Conservation (phyloP, 2,113 vertebrate genomes). For the Toxotes jaculatrix region DNA sequence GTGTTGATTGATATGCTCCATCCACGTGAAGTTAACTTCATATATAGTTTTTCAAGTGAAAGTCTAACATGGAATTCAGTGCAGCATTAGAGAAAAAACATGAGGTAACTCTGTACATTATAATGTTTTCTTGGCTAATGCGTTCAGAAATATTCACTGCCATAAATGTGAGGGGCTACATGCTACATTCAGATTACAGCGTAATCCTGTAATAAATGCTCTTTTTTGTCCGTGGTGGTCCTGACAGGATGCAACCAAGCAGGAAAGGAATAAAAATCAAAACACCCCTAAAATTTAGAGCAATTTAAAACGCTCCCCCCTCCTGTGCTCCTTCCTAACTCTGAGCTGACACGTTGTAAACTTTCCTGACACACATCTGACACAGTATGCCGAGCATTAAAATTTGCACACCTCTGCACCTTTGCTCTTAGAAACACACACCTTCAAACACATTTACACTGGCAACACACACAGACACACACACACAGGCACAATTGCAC, state of each 20-base stretch:
- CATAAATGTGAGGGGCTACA: slow-evolving; percentile 56
- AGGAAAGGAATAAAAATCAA: slow-evolving; percentile 48
- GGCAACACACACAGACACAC: slow-evolving; percentile 30
- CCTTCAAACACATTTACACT: slow-evolving; percentile 43
- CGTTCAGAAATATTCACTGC: slow-evolving; percentile 43
- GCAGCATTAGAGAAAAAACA: not conserved
- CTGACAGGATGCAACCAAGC: slow-evolving; percentile 58
- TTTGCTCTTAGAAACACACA: slow-evolving; percentile 41
- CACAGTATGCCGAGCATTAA: slow-evolving; percentile 26
- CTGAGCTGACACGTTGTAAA: slow-evolving; percentile 29
- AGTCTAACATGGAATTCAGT: not conserved
- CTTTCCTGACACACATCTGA: slow-evolving; percentile 52
- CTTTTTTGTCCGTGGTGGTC: slow-evolving; percentile 45
- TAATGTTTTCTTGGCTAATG: slow-evolving; percentile 7
- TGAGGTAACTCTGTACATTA: not conserved
- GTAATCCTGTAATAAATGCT: slow-evolving; percentile 70
- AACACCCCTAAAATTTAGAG: slow-evolving; percentile 37
- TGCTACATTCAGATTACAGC: slow-evolving; percentile 61
- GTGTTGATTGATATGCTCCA: slow-evolving; percentile 19
- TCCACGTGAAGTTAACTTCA: not conserved
- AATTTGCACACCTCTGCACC: slow-evolving; percentile 61
- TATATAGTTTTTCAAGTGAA: not conserved
- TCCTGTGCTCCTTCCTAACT: not conserved
- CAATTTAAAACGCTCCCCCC: slow-evolving; percentile 31
- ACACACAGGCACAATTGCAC: slow-evolving; percentile 22